Percentiles rank a stretch among this genome's conserved stretches.
These are phyloP conservation scores for Linepithema humile DNA, from an alignment of 1,140 invertebrate species.

Conservation along the genomic window DNA sequence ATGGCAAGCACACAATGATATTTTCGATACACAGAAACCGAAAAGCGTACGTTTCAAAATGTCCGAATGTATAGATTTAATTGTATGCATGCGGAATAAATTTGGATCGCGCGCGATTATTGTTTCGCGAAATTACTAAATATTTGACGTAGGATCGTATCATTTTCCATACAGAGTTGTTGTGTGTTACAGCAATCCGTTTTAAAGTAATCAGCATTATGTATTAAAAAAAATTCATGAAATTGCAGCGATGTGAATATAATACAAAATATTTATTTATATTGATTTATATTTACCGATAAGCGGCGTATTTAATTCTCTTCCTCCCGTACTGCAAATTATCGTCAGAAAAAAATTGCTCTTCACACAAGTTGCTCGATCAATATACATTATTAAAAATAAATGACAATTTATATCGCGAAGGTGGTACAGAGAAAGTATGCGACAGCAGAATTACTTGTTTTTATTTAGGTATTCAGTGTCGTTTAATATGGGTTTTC, in stretches of 20 bases:
- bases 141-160: conserved; percentile 7
- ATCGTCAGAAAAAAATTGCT: no score
- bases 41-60: conserved; percentile 49
- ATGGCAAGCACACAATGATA: conserved; percentile 6
- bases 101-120: conserved; percentile 32
- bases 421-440: not conserved
- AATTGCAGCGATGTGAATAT: not conserved
- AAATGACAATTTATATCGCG: not conserved
- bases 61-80: not conserved
- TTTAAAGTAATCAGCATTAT: conserved; percentile 8
- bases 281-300: not conserved
- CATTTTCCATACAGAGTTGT: not conserved
- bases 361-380: no score
- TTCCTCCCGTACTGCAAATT: not conserved
- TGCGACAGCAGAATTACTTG: not conserved
- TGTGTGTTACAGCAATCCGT: not conserved
- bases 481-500: not conserved
- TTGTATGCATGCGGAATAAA: conserved; percentile 36
- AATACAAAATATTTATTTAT: conserved; percentile 7
- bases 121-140: conserved; percentile 23
- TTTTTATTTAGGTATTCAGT: conserved; percentile 7
- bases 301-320: not conserved
- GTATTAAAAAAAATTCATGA: conserved; percentile 13
- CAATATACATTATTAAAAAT: not conserved
- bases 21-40: not conserved